Evolutionary conservation across 2,797 vertebrate species (phyloP).

Genomic region (Parauchenoglanis ngamensis): DNA sequence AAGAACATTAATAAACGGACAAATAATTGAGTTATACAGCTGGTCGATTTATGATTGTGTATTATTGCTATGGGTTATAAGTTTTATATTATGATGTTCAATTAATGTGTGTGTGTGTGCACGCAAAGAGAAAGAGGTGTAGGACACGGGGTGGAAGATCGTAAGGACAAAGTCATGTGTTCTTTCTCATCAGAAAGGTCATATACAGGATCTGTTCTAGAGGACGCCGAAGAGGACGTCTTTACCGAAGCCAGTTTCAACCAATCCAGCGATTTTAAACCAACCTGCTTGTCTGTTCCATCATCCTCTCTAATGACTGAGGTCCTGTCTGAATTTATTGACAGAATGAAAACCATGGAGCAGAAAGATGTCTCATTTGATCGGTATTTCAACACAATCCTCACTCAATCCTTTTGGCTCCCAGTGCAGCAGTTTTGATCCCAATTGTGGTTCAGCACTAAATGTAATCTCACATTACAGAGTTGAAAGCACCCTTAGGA

Average conservation of each 20-base stretch:
- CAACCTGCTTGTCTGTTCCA: neutral
- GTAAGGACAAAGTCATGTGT: constrained; percentile 4
- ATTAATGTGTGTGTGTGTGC: neutral
- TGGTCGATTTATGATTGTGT: neutral
- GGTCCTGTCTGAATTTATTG: constrained; percentile 48
- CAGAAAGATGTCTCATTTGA: neutral
- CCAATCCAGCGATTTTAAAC: constrained; percentile 4
- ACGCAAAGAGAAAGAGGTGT: no score
- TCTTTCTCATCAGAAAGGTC: constrained; percentile 32
- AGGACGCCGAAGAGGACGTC: constrained; percentile 18
- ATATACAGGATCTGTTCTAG: constrained; percentile 23
- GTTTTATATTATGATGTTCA: neutral
- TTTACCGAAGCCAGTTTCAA: neutral
- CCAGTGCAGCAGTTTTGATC: neutral
- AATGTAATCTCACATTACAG: neutral
- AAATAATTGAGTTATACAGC: neutral
- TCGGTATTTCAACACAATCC: constrained; percentile 35
- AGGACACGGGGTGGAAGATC: neutral
- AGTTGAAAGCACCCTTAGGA: neutral
- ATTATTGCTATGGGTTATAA: neutral
- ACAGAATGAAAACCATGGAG: constrained; percentile 31
- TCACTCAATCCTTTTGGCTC: neutral
- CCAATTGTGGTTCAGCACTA: neutral
- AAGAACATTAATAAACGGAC: neutral
- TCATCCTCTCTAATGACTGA: constrained; percentile 37